phyloP scores from a whole-genome alignment of 2,797 vertebrate genomes.

The Macropodus opercularis region DNA sequence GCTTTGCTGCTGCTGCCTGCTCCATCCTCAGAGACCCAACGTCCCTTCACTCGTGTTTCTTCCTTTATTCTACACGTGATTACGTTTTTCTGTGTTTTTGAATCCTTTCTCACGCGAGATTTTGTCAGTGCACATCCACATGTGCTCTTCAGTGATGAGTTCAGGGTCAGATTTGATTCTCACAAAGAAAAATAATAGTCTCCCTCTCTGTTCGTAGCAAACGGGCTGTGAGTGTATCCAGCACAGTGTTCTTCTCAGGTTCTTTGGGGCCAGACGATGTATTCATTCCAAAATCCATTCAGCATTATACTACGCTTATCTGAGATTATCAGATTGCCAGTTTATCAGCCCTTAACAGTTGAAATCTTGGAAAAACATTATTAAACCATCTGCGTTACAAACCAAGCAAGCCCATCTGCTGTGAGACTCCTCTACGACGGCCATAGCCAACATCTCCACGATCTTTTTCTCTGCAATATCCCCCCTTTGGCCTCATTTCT shows the following conservation, averaged over 20 bases:
- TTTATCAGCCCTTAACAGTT: constrained; percentile 42
- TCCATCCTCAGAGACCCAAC: constrained; percentile 8
- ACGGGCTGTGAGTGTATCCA: constrained; percentile 22
- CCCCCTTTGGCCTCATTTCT: constrained; percentile 39
- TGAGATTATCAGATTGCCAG: constrained; percentile 31
- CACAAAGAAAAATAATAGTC: constrained; percentile 16
- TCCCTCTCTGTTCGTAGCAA: constrained; percentile 4
- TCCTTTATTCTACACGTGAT: constrained; percentile 7
- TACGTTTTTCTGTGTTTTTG: constrained; percentile 1
- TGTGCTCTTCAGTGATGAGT: neutral
- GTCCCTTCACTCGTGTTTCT: neutral
- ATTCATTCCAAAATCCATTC: constrained; percentile 33
- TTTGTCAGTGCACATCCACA: constrained; percentile 5
- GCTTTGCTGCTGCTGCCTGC: neutral
- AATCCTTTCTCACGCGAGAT: constrained; percentile 12
- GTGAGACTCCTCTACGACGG: constrained; percentile 26
- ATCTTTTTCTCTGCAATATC: constrained; percentile 38
- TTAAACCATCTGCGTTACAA: constrained; percentile 44
- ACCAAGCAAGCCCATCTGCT: constrained; percentile 48
- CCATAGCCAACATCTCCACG: constrained; percentile 29
- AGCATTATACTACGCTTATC: constrained; percentile 28
- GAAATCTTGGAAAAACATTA: constrained; percentile 49
- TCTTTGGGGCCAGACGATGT: constrained; percentile 11
- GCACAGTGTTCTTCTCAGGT: constrained; percentile 11
- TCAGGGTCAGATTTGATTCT: constrained; percentile 1